Conservation (phyloP, 2,888 invertebrate genomes). For the Prosopocoilus inquinatus region DNA sequence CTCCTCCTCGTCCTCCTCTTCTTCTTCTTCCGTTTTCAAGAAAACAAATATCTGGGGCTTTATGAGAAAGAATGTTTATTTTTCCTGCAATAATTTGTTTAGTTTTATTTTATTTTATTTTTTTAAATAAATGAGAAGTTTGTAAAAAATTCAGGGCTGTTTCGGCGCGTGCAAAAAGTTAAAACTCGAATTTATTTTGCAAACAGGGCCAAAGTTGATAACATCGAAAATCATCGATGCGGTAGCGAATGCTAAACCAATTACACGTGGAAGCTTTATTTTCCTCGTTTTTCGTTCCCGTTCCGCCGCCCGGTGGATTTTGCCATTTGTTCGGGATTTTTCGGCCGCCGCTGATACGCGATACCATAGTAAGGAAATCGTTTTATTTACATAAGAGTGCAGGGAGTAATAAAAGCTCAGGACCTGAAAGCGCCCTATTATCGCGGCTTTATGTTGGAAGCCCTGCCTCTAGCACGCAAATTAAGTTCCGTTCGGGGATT, state of each 20-base stretch:
- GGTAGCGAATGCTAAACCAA: too few species aligned
- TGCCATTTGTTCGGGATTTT: too few species aligned
- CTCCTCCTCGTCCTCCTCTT: not conserved
- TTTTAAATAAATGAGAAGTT: too few species aligned
- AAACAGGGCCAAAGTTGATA: too few species aligned
- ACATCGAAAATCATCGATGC: too few species aligned
- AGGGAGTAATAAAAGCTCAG: conserved; percentile 29
- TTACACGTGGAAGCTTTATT: too few species aligned
- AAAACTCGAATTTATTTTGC: too few species aligned
- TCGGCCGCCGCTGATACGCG: conserved; percentile 19
- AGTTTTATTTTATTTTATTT: too few species aligned
- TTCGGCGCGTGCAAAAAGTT: too few species aligned
- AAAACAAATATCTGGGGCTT: not conserved
- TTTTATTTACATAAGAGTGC: conserved; percentile 44
- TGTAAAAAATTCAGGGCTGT: too few species aligned
- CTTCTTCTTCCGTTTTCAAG: not conserved
- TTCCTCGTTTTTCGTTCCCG: not conserved
- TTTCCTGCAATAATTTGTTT: not conserved
- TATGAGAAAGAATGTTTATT: not conserved
- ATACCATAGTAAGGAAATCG: conserved; percentile 45
- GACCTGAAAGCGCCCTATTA: conserved; percentile 33
- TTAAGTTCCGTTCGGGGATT: conserved; percentile 33
- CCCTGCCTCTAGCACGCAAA: conserved; percentile 33
- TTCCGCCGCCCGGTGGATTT: not conserved
- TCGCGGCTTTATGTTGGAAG: conserved; percentile 34